phyloP scores from a whole-genome alignment of 2,797 vertebrate genomes.

The Melanotaenia pygmaea region DNA sequence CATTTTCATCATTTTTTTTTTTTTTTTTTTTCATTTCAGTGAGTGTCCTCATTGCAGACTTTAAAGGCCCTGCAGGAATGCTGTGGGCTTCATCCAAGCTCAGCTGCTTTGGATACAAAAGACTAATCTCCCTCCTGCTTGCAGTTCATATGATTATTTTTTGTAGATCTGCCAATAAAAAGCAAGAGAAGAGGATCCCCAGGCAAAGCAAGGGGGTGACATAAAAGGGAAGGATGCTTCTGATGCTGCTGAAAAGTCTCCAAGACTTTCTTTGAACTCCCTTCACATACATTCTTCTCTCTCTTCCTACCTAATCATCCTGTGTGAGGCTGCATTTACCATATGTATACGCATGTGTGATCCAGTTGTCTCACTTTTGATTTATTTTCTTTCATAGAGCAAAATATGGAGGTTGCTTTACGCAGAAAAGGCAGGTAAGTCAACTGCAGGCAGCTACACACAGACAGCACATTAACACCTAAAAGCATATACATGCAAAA shows the following conservation, averaged over 20 bases:
- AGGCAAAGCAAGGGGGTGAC: constrained; percentile 17
- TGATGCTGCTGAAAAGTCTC: constrained; percentile 27
- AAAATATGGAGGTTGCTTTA: constrained; percentile 29
- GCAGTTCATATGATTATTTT: constrained; percentile 33
- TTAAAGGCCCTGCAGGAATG: constrained; percentile 9
- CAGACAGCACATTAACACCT: constrained; percentile 18
- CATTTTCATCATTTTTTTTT: background rate
- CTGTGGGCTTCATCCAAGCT: background rate
- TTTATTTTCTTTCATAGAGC: constrained; percentile 16
- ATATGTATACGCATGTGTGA: constrained; percentile 1
- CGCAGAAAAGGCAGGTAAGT: constrained; percentile 25
- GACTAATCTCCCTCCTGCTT: constrained; percentile 31
- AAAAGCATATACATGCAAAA: constrained; percentile 32
- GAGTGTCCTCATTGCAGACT: constrained; percentile 8
- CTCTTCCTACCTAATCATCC: constrained; percentile 28
- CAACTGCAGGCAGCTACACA: constrained; percentile 37
- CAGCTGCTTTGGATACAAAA: constrained; percentile 27
- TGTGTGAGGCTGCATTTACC: background rate
- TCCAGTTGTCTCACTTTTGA: constrained; percentile 11
- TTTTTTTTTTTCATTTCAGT: background rate
- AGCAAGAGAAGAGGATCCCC: constrained; percentile 10
- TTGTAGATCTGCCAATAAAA: constrained; percentile 29
- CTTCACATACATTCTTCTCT: constrained; percentile 19
- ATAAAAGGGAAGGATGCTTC: constrained; percentile 26
- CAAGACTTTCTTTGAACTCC: constrained; percentile 36